Evolutionary conservation across 2,888 invertebrate genomes (phyloP).

Genomic region (Drosophila tanythrix): DNA sequence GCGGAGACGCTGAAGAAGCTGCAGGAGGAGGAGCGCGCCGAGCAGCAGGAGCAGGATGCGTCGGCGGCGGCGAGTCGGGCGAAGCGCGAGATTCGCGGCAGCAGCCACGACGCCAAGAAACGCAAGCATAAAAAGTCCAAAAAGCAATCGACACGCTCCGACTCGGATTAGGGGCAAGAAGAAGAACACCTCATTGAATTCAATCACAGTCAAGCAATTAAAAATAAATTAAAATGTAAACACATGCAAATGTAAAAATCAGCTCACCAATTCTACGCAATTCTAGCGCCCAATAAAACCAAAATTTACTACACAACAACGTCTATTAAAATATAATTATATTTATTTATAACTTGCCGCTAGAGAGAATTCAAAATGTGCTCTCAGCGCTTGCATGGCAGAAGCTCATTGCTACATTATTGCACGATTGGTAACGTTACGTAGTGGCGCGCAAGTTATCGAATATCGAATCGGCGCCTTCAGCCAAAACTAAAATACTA

Average conservation of each 20-base stretch:
- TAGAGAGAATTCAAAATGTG: slow-evolving; percentile 1
- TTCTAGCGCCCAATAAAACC: slow-evolving; percentile 42
- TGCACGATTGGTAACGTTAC: slow-evolving; percentile 6
- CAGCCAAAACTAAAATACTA: background rate
- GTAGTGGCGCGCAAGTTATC: background rate
- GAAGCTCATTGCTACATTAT: slow-evolving; percentile 21
- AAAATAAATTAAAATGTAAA: slow-evolving; percentile 7
- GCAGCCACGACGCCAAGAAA: slow-evolving; percentile 72
- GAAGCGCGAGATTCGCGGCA: slow-evolving; percentile 52
- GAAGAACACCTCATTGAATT: slow-evolving; percentile 23
- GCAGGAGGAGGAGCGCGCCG: slow-evolving; percentile 77
- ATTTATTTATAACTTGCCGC: too few species aligned
- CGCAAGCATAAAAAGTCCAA: slow-evolving; percentile 83
- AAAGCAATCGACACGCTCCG: slow-evolving; percentile 78
- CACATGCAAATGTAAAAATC: slow-evolving; percentile 52
- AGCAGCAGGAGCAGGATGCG: slow-evolving; percentile 18
- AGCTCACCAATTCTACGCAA: slow-evolving; percentile 29
- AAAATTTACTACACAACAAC: slow-evolving; percentile 18
- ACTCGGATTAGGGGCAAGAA: slow-evolving; percentile 61
- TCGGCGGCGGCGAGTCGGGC: slow-evolving; percentile 12
- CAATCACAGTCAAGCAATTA: slow-evolving; percentile 40
- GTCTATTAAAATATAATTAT: background rate
- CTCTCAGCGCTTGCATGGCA: background rate
- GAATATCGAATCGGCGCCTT: background rate
- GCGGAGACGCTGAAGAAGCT: slow-evolving; percentile 83